Base-by-base conservation (phyloP, 2,113 vertebrate species). In the Centropristis striata region DNA sequence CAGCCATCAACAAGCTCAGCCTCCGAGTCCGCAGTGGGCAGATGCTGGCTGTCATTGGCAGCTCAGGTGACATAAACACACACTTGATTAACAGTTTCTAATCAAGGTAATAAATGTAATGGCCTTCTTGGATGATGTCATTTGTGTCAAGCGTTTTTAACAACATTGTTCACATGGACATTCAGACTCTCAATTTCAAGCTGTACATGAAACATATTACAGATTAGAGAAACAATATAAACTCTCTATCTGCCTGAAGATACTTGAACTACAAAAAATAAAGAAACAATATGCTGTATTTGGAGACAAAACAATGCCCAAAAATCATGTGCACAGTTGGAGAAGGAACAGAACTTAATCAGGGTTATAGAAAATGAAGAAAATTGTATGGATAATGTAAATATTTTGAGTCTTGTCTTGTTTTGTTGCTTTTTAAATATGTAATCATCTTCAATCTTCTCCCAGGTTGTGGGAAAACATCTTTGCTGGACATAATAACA, bases 21-120 rank as follows among this genome's bases (percentile, higher is more conserved):
- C 95, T 99, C 36, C 93, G 93, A 75, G 97, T 99, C 16, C 92
- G 1, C 71, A 99, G 98, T 1, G 97, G 98, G 5, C 97, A 99
- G 90, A 99, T 99, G 98, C 90, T 99, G 86, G 98, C 98, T 4
- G 23, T 99, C 84, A 98, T 99, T 20, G 97, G 97, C 85, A 99
- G 96, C 91, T 96, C 98, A 89, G 98, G 98, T 99, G 95, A 46
- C 0, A 18, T 10, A 67, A 25, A 36, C 44, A 32, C 64, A 72
- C 27, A 42, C 54, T 16, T 44, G 14, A 15, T 44, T 44, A 1
- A 11, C 1, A 5, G 6, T 58, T 44, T 72, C 4, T 32, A n/a
- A 64, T 32, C 53, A 36, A 46, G 2, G 27, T 39, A 27, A 67
- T 54, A 15, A 21, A 57, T 7, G 4, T 21, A 46, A 15, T 11